These are phyloP conservation scores for Holcopasites calliopsidis DNA, from an alignment of 1,140 invertebrate genomes.

Conservation along the genomic window DNA sequence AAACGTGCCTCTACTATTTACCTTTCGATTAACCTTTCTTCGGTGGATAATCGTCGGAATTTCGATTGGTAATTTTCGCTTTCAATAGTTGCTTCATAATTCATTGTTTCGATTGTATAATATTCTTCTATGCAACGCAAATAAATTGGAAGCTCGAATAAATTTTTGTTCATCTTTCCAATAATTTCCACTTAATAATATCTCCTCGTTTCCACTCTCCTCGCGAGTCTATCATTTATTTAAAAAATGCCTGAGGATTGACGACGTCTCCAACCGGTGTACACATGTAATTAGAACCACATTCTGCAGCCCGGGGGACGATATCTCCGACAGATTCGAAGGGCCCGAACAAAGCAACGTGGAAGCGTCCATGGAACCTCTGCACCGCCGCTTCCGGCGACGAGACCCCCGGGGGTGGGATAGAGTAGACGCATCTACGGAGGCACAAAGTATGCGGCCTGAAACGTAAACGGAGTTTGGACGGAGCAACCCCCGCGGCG, in stretches of 20 bases:
- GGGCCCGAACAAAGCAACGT: constrained; percentile 10
- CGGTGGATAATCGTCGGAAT: no score
- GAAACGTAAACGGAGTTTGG: constrained; percentile 64
- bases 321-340: background rate
- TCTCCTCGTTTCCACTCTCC: no score
- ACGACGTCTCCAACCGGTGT: no score
- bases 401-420: background rate
- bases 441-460: constrained; percentile 58
- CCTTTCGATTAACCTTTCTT: background rate
- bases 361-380: constrained; percentile 3
- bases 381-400: constrained; percentile 32
- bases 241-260: no score
- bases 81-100: background rate
- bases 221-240: no score
- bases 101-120: no score
- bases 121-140: no score
- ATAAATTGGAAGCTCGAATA: no score
- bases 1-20: background rate
- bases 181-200: no score
- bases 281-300: no score
- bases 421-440: constrained; percentile 32
- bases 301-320: background rate
- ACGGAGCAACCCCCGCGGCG: constrained; percentile 60
- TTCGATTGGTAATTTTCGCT: background rate
- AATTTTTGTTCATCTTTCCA: no score